phyloP scores from a whole-genome alignment of 2,888 invertebrate species.

The Parnassius smintheus region DNA sequence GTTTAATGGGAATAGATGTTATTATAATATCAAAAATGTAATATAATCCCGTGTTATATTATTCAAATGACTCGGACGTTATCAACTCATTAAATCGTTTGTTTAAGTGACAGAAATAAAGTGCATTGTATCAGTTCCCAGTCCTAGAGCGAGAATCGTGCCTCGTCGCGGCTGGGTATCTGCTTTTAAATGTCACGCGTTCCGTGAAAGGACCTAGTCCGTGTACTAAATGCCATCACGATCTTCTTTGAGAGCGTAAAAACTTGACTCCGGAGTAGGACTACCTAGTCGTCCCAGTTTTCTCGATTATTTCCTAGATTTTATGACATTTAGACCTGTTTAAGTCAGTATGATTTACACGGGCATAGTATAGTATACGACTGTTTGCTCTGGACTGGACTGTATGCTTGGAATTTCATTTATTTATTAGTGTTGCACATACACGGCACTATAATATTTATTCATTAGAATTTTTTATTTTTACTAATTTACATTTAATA shows the following conservation, averaged over 20 bases:
- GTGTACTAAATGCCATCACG: conserved; percentile 65
- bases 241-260: conserved; percentile 56
- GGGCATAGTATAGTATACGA: no score
- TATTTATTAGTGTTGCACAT: no score
- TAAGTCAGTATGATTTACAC: no score
- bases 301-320: conserved; percentile 11
- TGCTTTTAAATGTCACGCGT: conserved; percentile 63
- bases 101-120: conserved; percentile 17
- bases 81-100: conserved; percentile 9
- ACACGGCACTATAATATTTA: no score
- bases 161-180: conserved; percentile 41
- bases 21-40: no score
- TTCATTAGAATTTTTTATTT: no score
- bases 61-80: conserved; percentile 13
- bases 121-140: conserved; percentile 27
- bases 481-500: no score
- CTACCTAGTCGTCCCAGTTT: conserved; percentile 18
- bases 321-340: no score
- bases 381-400: no score
- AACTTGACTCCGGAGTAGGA: conserved; percentile 33
- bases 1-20: no score
- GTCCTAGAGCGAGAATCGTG: conserved; percentile 29
- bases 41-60: not conserved
- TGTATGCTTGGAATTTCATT: no score
- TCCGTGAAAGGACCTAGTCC: conserved; percentile 59